Base-by-base conservation (phyloP, 2,888 invertebrate genomes). In the Dromius quadrimaculatus region DNA sequence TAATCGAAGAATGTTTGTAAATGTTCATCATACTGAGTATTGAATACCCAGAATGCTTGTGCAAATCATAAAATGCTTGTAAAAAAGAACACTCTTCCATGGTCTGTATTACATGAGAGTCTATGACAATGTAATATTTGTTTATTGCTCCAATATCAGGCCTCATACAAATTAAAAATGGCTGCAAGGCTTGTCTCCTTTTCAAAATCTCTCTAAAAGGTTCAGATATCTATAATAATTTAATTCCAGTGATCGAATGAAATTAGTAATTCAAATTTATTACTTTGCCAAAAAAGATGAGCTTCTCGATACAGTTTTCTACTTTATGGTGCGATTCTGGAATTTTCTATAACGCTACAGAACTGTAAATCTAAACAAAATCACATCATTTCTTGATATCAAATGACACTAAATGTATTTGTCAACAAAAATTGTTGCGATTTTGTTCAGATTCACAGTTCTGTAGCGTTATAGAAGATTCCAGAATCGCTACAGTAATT, bases 1-100 rank as follows among this genome's bases (percentile, higher is more conserved):
- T n/a, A n/a, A n/a, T n/a, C n/a, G 5, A 22, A 50, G 20, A 50
- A 50, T 1, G 23, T 50, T 11, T 9, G 5, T 20, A 50, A 4
- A 20, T 50, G n/a, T 17, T 50, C 28, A 50, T 50, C 50, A 17
- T n/a, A 50, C 1, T 50, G 50, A 5, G 28, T 28, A 13, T 50
- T 50, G 11, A 50, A 50, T 2, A 50, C 50, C 9, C n/a, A 50
- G 17, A 23, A 28, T 23, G 50, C n/a, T 17, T 50, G 11, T 4
- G 20, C 1, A 50, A 13, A 11, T 50, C 22, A 20, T 20, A 19
- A 20, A 50, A 23, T 2, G 50, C 50, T 43, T 43, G 2, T 4
- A 15, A 19, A 2, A 43, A 15, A 2, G 43, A 17, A 19, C 11
- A 43, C 8, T 43, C 43, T 15, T 8, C 43, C 4, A 8, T 43